Conservation (phyloP, 2,113 vertebrate species). For the Ailuropoda melanoleuca region DNA sequence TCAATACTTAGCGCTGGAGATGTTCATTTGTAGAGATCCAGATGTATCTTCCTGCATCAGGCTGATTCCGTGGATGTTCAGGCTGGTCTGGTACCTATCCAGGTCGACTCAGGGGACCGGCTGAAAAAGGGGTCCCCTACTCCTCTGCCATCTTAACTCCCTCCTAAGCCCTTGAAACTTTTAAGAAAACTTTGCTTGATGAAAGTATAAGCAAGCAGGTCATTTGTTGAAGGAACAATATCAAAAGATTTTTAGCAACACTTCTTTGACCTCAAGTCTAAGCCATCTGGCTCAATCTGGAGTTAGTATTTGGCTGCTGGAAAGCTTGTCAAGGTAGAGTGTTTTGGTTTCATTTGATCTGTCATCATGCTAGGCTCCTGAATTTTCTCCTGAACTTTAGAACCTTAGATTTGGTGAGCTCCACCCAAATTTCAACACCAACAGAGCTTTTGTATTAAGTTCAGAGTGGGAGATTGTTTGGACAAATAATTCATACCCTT, state of each 20-base stretch:
- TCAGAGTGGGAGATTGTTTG: conserved; percentile 54
- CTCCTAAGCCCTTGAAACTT: neutral
- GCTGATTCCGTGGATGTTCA: no score
- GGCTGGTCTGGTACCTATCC: no score
- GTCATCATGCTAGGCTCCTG: neutral
- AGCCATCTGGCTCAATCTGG: neutral
- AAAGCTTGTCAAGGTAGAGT: conserved; percentile 37
- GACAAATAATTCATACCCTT: conserved; percentile 70
- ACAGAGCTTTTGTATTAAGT: conserved; percentile 53
- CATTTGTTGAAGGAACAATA: neutral
- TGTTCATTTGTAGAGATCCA: no score
- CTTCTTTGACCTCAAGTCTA: neutral
- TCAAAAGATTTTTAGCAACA: neutral
- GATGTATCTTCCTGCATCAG: no score
- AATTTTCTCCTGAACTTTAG: neutral
- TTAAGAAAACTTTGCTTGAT: neutral
- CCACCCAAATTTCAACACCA: conserved; percentile 54
- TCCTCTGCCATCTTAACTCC: no score
- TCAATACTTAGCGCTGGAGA: no score
- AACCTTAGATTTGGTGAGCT: conserved; percentile 27
- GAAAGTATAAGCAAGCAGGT: neutral
- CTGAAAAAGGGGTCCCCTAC: no score
- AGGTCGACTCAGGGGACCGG: no score
- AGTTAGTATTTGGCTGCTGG: conserved; percentile 15
- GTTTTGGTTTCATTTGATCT: conserved; percentile 67